A percentile compares a stretch with the other conserved stretches of the same genome.
phyloP scores from a whole-genome alignment of 1,140 invertebrate genomes.

The Brachionus rubens region DNA sequence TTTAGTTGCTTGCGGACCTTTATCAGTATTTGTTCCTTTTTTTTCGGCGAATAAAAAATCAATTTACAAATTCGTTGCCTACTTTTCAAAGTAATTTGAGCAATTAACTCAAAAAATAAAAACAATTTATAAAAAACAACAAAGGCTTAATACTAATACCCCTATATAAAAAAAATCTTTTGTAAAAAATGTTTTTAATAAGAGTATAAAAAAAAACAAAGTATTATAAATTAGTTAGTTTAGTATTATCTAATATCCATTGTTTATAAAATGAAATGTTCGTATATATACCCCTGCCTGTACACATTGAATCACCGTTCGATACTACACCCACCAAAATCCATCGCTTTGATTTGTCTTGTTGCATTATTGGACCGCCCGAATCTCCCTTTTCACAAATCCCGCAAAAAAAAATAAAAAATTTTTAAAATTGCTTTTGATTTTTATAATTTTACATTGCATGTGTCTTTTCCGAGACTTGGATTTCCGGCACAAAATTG shows the following conservation, averaged over 20 bases:
- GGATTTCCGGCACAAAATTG: conserved; percentile 43
- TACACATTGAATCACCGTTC: conserved; percentile 41
- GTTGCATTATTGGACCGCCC: conserved; percentile 42
- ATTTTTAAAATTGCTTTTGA: not conserved
- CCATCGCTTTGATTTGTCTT: conserved; percentile 21
- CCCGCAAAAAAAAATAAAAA: too few relatives aligned
- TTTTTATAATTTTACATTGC: not conserved
- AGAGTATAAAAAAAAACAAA: not conserved
- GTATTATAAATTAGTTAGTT: not conserved
- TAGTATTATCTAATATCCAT: conserved; percentile 38
- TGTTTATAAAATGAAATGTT: conserved; percentile 34
- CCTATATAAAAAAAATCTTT: not conserved
- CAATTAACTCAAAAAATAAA: not conserved
- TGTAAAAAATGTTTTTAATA: too few relatives aligned
- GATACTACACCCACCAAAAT: conserved; percentile 35
- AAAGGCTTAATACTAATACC: not conserved
- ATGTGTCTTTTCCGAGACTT: conserved; percentile 24
- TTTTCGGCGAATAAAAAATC: not conserved
- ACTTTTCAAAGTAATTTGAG: not conserved
- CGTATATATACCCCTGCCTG: conserved; percentile 26
- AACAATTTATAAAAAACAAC: not conserved
- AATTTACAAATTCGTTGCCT: not conserved
- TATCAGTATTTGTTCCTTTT: too few relatives aligned
- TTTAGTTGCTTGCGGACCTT: too few relatives aligned
- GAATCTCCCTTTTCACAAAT: conserved; percentile 35